Percentiles rank a stretch among this genome's conserved stretches.
Conservation (phyloP, 2,797 vertebrate species). For the Miichthys miiuy region DNA sequence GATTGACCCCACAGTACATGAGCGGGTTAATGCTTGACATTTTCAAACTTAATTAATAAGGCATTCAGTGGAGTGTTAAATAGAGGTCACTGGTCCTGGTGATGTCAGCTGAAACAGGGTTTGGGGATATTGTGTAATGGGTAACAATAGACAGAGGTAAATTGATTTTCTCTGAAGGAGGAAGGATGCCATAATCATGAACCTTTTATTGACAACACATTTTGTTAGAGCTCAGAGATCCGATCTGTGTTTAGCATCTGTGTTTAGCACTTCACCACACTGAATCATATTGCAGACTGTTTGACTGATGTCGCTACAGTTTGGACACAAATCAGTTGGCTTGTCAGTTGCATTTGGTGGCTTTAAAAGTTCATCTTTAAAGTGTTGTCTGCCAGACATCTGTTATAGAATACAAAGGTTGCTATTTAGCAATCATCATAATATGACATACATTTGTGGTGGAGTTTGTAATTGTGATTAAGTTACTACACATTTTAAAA, state of each 20-base stretch:
- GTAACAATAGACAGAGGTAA: background rate
- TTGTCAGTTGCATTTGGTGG: background rate
- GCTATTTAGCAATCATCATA: background rate
- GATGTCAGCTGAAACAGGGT: background rate
- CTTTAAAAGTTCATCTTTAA: background rate
- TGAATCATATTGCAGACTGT: background rate
- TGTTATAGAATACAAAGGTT: background rate
- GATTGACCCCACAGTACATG: conserved; percentile 30
- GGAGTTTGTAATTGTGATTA: no score
- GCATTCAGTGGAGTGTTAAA: conserved; percentile 34
- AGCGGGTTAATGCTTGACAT: conserved; percentile 30
- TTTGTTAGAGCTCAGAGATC: conserved; percentile 2
- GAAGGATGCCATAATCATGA: conserved; percentile 10
- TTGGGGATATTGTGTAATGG: background rate
- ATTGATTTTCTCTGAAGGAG: background rate
- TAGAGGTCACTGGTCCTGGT: conserved; percentile 24
- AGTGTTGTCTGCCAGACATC: background rate
- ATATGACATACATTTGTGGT: background rate
- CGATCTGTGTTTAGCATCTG: background rate
- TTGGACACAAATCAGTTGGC: background rate
- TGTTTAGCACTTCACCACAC: no score
- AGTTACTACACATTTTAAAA: background rate
- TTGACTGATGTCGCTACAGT: background rate
- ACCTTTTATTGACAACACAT: background rate
- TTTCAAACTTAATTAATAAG: conserved; percentile 51